Conservation (phyloP, 2,797 vertebrate species). For the Prionace glauca region DNA sequence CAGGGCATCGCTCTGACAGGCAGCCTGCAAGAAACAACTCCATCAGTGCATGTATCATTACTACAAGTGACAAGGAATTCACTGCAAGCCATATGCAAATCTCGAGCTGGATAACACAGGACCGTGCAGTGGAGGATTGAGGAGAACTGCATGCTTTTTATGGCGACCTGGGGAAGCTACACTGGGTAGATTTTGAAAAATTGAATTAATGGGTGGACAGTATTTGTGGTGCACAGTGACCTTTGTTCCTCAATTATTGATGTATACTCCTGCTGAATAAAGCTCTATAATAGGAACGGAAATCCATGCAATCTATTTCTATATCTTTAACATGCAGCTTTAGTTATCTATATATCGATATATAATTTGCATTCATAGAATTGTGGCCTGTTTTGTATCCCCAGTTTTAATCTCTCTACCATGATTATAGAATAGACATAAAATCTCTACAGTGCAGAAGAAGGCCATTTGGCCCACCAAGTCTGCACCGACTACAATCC, state of each 20-base stretch:
- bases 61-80: slow-evolving; percentile 62
- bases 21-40: slow-evolving; percentile 67
- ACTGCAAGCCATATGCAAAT: slow-evolving; percentile 69
- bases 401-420: not conserved
- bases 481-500: too few relatives aligned
- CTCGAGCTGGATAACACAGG: not conserved
- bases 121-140: slow-evolving; percentile 1
- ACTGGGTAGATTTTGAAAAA: not conserved
- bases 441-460: too few relatives aligned
- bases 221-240: not conserved
- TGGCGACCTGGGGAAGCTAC: not conserved
- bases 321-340: not conserved
- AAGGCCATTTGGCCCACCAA: too few relatives aligned
- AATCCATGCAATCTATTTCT: not conserved
- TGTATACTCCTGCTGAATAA: not conserved
- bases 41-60: slow-evolving; percentile 73
- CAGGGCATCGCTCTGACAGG: slow-evolving; percentile 64
- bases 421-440: too few relatives aligned
- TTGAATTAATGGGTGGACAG: not conserved
- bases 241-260: not conserved
- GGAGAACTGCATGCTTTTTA: slow-evolving; percentile 13
- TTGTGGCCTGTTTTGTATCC: not conserved
- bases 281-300: not conserved
- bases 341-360: not conserved
- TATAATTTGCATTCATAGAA: not conserved